These are phyloP conservation scores for Microctenopoma steveboyesi DNA, from an alignment of 2,797 vertebrate genomes.

Conservation along the genomic window DNA sequence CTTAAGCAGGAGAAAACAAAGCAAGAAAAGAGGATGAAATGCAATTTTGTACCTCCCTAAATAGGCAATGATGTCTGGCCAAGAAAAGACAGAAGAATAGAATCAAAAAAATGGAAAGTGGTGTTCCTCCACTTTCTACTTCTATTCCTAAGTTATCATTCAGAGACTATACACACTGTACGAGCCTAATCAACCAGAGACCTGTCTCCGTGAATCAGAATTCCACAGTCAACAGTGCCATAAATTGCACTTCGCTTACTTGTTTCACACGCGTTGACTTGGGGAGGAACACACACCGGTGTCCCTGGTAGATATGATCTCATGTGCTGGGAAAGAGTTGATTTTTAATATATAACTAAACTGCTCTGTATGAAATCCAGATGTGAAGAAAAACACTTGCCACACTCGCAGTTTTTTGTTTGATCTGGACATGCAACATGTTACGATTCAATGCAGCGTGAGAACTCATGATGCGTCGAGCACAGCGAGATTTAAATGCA, in stretches of 20 bases:
- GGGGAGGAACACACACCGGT: too few relatives aligned
- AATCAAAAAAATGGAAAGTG: constrained; percentile 24
- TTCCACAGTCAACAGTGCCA: constrained; percentile 14
- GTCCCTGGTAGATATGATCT: too few relatives aligned
- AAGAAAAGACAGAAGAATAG: constrained; percentile 17
- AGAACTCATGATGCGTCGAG: too few relatives aligned
- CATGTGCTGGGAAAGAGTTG: too few relatives aligned
- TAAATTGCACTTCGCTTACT: constrained; percentile 12
- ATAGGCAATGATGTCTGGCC: constrained; percentile 33
- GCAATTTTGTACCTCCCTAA: constrained; percentile 28
- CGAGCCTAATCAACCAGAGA: constrained; percentile 5
- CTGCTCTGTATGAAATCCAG: too few relatives aligned
- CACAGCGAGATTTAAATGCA: too few relatives aligned
- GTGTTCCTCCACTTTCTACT: constrained; percentile 2
- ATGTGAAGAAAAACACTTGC: too few relatives aligned
- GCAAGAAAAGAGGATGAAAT: constrained; percentile 11
- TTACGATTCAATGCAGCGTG: too few relatives aligned
- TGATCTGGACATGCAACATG: too few relatives aligned
- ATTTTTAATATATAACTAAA: background rate
- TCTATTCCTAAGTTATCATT: constrained; percentile 9
- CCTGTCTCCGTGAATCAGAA: constrained; percentile 16
- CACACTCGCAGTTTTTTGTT: too few relatives aligned
- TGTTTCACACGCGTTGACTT: background rate
- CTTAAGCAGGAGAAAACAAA: constrained; percentile 26
- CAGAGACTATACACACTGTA: constrained; percentile 23